These are phyloP conservation scores for Nesometra sesokonis DNA, from an alignment of 35 echinoderm and acorn worm genomes.

Conservation along the genomic window DNA sequence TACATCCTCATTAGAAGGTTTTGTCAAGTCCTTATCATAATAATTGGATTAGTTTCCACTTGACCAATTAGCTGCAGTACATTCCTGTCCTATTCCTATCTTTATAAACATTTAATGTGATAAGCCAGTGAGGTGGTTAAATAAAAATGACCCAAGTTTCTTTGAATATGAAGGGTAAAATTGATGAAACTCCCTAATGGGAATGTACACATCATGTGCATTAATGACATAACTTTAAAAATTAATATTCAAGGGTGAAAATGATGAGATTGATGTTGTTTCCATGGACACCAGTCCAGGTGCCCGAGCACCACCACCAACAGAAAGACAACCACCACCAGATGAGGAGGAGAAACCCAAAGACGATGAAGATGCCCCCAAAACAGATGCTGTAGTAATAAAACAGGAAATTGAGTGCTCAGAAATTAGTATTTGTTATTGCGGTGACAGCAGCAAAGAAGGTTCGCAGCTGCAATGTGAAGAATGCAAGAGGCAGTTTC, in stretches of 20 bases:
- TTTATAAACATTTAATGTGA: too few relatives aligned
- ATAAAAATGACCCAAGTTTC: too few relatives aligned
- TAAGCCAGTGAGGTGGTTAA: too few relatives aligned
- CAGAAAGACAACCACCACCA: not conserved
- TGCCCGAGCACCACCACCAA: not conserved
- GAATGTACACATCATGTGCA: too few relatives aligned
- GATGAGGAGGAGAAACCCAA: conserved; percentile 1
- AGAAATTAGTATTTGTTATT: conserved; percentile 28
- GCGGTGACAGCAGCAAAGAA: conserved; percentile 50
- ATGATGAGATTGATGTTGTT: conserved; percentile 88
- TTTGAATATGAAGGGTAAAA: too few relatives aligned
- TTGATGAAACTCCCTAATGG: too few relatives aligned
- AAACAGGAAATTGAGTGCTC: not conserved
- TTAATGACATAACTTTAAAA: too few relatives aligned
- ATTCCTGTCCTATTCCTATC: too few relatives aligned
- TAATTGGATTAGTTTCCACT: too few relatives aligned
- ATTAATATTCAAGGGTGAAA: conserved; percentile 36
- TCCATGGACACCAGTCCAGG: conserved; percentile 52
- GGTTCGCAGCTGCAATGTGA: conserved; percentile 46
- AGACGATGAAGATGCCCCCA: not conserved
- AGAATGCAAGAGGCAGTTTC: conserved; percentile 76
- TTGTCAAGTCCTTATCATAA: too few relatives aligned
- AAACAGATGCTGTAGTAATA: not conserved
- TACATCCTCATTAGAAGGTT: too few relatives aligned
- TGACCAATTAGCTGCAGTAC: too few relatives aligned